Percentiles rank a stretch among this genome's conserved stretches.
Evolutionary conservation across 2,113 vertebrate species (phyloP).

Genomic region (Pterophyllum scalare): DNA sequence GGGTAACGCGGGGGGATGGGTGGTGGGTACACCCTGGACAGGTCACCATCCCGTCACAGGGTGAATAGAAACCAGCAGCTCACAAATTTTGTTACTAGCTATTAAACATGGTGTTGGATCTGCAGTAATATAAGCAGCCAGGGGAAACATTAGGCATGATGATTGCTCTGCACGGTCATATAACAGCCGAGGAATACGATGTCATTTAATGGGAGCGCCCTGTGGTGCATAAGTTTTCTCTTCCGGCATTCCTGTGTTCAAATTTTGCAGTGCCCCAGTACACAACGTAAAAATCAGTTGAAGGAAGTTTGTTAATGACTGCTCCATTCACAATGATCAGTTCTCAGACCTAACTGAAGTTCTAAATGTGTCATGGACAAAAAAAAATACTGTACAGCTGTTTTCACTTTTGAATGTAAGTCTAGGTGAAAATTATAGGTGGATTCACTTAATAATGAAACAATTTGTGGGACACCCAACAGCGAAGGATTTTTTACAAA

Average conservation of each 20-base stretch:
- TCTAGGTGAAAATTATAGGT: neutral
- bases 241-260: neutral
- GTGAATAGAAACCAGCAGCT: conserved; percentile 2
- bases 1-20: too few relatives aligned
- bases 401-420: neutral
- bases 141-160: conserved; percentile 55
- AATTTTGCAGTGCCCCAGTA: neutral
- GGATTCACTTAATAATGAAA: neutral
- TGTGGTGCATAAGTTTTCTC: conserved; percentile 26
- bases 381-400: neutral
- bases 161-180: conserved; percentile 41
- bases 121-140: conserved; percentile 44
- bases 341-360: neutral
- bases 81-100: conserved; percentile 32
- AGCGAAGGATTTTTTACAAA: neutral
- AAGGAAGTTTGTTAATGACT: conserved; percentile 4
- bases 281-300: conserved; percentile 25
- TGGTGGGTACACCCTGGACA: too few relatives aligned
- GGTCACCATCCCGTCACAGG: too few relatives aligned
- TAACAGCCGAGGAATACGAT: conserved; percentile 57
- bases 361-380: neutral
- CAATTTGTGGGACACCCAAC: neutral
- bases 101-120: conserved; percentile 34
- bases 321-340: neutral
- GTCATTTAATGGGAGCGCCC: conserved; percentile 50